These are phyloP conservation scores for Camelus bactrianus DNA, from an alignment of 2,113 vertebrate species.

Conservation along the genomic window DNA sequence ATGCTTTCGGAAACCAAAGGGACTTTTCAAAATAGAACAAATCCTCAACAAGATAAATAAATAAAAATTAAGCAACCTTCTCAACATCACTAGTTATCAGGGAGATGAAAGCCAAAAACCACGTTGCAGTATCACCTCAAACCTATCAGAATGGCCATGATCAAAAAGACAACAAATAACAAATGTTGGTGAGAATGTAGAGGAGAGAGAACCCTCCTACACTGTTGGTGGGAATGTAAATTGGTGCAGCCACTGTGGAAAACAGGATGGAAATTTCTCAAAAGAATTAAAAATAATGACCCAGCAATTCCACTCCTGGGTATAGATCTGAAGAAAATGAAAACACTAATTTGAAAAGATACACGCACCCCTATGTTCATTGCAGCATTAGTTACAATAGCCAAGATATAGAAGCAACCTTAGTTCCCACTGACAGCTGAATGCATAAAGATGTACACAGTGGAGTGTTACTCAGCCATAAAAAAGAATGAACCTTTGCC, in stretches of 20 bases:
- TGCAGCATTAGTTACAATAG: not conserved
- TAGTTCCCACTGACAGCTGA: not conserved
- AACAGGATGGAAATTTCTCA: not conserved
- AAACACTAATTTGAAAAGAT: not conserved
- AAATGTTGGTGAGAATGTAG: not conserved
- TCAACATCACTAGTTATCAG: not conserved
- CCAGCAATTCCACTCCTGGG: not conserved
- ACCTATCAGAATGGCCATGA: not conserved
- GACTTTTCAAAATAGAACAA: constrained; percentile 37
- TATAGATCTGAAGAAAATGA: not conserved
- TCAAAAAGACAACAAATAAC: not conserved
- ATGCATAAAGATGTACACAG: not conserved
- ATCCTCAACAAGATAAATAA: not conserved
- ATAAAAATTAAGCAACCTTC: not conserved
- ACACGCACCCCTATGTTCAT: not conserved
- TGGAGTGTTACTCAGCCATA: not conserved
- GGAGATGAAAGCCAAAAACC: not conserved
- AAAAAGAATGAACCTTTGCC: not conserved
- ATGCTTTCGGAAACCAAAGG: constrained; percentile 3
- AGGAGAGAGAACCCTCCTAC: not conserved
- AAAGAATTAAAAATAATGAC: not conserved
- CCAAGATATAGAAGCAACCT: not conserved
- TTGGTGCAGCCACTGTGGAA: not conserved
- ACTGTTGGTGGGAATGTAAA: not conserved
- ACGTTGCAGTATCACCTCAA: not conserved